These are phyloP conservation scores for Drosophila basisetae DNA, from an alignment of 2,888 invertebrate species.

Conservation along the genomic window DNA sequence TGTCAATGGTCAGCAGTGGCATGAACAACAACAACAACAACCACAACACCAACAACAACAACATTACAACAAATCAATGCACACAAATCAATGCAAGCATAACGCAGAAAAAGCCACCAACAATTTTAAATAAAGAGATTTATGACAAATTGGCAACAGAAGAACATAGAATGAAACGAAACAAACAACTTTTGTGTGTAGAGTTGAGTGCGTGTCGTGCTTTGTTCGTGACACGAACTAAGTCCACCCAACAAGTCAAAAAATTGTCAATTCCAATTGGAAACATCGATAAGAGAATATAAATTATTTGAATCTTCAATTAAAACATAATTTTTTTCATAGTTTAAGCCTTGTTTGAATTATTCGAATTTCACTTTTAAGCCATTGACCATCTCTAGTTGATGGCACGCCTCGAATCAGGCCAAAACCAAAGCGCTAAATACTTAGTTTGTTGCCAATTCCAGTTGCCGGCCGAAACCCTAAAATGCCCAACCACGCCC, in stretches of 20 bases:
- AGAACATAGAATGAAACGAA: slow-evolving; percentile 12
- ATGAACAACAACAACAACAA: slow-evolving; percentile 12
- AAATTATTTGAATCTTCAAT: background rate
- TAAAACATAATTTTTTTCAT: background rate
- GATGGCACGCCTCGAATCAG: slow-evolving; percentile 4
- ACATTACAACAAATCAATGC: slow-evolving; percentile 14
- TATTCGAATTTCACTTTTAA: background rate
- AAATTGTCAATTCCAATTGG: background rate
- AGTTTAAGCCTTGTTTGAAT: background rate
- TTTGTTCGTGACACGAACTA: background rate
- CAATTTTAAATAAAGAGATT: slow-evolving; percentile 78
- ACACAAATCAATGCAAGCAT: slow-evolving; percentile 34
- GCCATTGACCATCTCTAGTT: slow-evolving; percentile 7
- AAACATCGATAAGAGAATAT: background rate
- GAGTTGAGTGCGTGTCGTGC: background rate
- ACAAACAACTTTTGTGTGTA: background rate
- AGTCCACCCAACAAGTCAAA: background rate
- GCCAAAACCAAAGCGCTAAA: slow-evolving; percentile 61
- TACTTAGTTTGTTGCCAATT: slow-evolving; percentile 64
- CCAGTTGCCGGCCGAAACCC: slow-evolving; percentile 57
- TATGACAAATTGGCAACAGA: slow-evolving; percentile 74
- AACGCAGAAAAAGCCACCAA: slow-evolving; percentile 47
- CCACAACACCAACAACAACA: slow-evolving; percentile 8
- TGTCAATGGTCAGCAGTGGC: slow-evolving; percentile 38
- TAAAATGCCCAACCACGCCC: slow-evolving; percentile 47